These are phyloP conservation scores for Brotula barbata DNA, from an alignment of 2,797 vertebrate genomes.

Conservation along the genomic window DNA sequence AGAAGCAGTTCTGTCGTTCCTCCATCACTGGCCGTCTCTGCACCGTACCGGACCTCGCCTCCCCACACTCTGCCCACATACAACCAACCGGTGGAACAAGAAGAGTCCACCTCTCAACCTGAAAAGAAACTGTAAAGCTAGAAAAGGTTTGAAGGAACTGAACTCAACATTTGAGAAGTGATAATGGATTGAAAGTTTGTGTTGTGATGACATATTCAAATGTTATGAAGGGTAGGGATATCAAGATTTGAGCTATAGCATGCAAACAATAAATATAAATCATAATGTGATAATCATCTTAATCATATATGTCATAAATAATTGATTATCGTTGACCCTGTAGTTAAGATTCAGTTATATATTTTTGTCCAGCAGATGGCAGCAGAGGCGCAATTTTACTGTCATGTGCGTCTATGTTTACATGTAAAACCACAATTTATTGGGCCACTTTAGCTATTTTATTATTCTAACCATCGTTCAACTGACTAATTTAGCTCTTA, in stretches of 20 bases:
- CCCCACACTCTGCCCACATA: neutral
- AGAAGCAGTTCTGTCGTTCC: conserved; percentile 24
- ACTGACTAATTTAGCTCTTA: too few species aligned
- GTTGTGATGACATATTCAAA: too few species aligned
- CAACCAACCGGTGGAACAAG: neutral
- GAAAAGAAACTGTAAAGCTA: conserved; percentile 7
- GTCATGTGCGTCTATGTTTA: too few species aligned
- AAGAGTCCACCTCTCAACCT: neutral
- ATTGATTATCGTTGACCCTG: too few species aligned
- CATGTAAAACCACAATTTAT: too few species aligned
- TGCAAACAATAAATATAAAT: too few species aligned
- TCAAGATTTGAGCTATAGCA: too few species aligned
- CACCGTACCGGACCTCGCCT: conserved; percentile 33
- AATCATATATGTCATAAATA: too few species aligned
- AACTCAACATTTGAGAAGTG: neutral
- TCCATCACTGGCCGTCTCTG: conserved; percentile 23
- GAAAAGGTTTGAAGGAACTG: conserved; percentile 24
- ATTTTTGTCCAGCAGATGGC: conserved; percentile 41
- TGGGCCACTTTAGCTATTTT: too few species aligned
- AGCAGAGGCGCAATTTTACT: conserved; percentile 41
- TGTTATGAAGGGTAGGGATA: too few species aligned
- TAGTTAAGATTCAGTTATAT: neutral
- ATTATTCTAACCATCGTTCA: too few species aligned
- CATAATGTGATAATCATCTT: too few species aligned
- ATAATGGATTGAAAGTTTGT: neutral